Conservation (phyloP, 2,888 invertebrate genomes). For the Cantharis lateralis region DNA sequence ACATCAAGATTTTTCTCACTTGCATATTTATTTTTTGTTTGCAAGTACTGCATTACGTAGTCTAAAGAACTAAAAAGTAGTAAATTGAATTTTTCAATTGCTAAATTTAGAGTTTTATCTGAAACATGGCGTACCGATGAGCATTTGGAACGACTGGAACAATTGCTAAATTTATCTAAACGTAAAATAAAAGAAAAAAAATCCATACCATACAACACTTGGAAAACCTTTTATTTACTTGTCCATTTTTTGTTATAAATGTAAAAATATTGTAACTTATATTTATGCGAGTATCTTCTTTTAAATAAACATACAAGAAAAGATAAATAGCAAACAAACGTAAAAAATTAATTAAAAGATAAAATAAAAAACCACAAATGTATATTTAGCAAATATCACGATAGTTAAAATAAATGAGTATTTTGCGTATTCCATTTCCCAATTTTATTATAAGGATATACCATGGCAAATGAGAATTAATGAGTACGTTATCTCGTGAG, state of each 20-base stretch:
- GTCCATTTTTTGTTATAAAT: not conserved
- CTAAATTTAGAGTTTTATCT: not conserved
- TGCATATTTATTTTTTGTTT: too few relatives aligned
- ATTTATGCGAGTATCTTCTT: not conserved
- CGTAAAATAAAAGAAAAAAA: not conserved
- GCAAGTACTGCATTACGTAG: too few relatives aligned
- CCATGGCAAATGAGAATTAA: slow-evolving; percentile 43
- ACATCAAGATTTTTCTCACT: too few relatives aligned
- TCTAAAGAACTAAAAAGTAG: too few relatives aligned
- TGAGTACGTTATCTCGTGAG: slow-evolving; percentile 42
- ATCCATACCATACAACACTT: not conserved
- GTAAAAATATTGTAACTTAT: not conserved
- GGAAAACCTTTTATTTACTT: not conserved
- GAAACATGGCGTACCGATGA: not conserved
- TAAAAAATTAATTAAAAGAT: not conserved
- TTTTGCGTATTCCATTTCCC: slow-evolving; percentile 25
- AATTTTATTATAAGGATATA: slow-evolving; percentile 35
- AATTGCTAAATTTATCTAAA: not conserved
- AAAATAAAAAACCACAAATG: not conserved
- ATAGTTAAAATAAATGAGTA: slow-evolving; percentile 20
- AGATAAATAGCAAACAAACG: not conserved
- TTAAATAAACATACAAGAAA: not conserved
- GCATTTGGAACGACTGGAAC: not conserved
- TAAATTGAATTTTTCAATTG: not conserved
- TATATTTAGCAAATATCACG: not conserved